These are phyloP conservation scores for Laticauda colubrina DNA, from an alignment of 2,113 vertebrate genomes.

Conservation along the genomic window DNA sequence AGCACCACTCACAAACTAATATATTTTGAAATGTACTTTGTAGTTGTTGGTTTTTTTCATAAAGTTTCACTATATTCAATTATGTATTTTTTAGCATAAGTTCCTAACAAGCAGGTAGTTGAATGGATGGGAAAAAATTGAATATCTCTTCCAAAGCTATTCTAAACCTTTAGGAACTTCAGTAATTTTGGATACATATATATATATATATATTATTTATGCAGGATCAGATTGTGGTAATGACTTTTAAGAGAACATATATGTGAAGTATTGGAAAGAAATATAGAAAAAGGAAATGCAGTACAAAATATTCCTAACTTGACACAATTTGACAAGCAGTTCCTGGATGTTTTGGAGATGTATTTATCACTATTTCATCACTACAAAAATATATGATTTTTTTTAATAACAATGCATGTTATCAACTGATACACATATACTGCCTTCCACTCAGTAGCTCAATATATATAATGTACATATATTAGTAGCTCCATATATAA, in stretches of 20 bases:
- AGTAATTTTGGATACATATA: conserved; percentile 50
- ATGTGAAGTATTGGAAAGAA: conserved; percentile 16
- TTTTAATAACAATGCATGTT: background rate
- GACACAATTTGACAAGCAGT: conserved; percentile 35
- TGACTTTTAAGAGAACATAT: background rate
- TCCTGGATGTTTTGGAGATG: background rate
- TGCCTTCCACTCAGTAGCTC: background rate
- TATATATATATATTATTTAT: conserved; percentile 24
- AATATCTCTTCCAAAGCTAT: conserved; percentile 51
- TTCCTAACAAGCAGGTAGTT: conserved; percentile 54
- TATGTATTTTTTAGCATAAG: conserved; percentile 49
- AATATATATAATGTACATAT: background rate
- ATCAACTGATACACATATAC: conserved; percentile 16
- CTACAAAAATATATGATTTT: background rate
- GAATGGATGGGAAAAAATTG: conserved; percentile 16
- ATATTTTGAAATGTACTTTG: conserved; percentile 44
- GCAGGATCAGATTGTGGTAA: conserved; percentile 1
- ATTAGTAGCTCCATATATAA: background rate
- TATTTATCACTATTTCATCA: background rate
- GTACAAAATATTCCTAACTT: conserved; percentile 32
- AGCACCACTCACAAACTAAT: conserved; percentile 46
- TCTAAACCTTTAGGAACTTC: conserved; percentile 52
- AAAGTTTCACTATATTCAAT: conserved; percentile 59
- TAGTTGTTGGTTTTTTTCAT: conserved; percentile 49
- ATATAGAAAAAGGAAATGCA: conserved; percentile 20